These are phyloP conservation scores for Cydia fagiglandana DNA, from an alignment of 1,140 invertebrate species.

Conservation along the genomic window DNA sequence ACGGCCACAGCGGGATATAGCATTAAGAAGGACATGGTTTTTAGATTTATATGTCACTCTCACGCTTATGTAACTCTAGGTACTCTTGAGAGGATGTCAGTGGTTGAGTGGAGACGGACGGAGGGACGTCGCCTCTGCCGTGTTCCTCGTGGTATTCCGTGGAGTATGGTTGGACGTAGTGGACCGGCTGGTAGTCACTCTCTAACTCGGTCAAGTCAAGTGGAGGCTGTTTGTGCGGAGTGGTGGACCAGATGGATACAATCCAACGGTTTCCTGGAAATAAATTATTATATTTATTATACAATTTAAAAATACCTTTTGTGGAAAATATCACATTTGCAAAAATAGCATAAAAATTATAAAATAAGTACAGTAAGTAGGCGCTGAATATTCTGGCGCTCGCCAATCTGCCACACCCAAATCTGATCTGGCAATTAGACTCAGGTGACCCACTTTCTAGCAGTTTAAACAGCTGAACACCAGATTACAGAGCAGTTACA, in stretches of 20 bases:
- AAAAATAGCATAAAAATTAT: too few relatives aligned
- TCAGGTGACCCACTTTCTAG: too few relatives aligned
- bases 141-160: conserved; percentile 56
- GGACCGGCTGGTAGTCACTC: conserved; percentile 62
- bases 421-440: too few relatives aligned
- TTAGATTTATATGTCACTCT: conserved; percentile 91
- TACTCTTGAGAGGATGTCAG: conserved; percentile 81
- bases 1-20: conserved; percentile 87
- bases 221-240: conserved; percentile 90
- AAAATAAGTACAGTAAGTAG: too few relatives aligned
- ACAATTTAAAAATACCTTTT: conserved; percentile 10
- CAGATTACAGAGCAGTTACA: too few relatives aligned
- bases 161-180: conserved; percentile 56
- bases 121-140: conserved; percentile 51
- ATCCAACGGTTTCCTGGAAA: conserved; percentile 89
- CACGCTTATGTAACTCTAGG: conserved; percentile 87
- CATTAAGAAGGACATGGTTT: conserved; percentile 83
- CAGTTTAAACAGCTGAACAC: too few relatives aligned
- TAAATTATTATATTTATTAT: conserved; percentile 31
- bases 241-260: conserved; percentile 89
- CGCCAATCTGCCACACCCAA: too few relatives aligned
- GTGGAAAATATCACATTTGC: too few relatives aligned
- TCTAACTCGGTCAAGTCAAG: conserved; percentile 88
- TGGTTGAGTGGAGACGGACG: conserved; percentile 65
- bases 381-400: too few relatives aligned